Evolutionary conservation across 92 coral and sea anemone species (phyloP).

Genomic region (Hydrozoanthus gracilis): DNA sequence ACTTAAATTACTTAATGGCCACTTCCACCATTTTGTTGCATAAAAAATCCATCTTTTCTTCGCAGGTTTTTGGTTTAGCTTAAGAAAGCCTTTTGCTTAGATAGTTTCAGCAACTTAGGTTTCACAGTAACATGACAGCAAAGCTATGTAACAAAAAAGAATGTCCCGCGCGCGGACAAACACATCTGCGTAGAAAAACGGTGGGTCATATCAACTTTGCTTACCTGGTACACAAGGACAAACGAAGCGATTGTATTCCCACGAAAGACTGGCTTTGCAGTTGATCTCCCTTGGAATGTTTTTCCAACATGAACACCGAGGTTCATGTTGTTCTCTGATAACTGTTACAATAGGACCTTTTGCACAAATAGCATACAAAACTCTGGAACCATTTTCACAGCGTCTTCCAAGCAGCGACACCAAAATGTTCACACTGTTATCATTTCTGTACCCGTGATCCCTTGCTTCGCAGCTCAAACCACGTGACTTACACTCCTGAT

Average conservation of each 20-base stretch:
- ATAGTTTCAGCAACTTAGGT: no score
- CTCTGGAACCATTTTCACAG: background rate
- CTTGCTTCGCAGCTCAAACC: background rate
- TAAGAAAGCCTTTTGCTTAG: no score
- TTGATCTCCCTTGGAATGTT: background rate
- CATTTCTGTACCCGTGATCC: background rate
- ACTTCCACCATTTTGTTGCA: no score
- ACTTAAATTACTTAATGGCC: no score
- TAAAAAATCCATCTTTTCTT: no score
- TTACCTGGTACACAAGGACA: background rate
- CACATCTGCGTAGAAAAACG: no score
- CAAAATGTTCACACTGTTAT: background rate
- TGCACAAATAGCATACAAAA: no score
- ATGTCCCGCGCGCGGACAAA: no score
- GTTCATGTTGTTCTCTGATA: background rate
- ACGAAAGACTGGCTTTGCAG: background rate
- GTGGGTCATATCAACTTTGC: background rate
- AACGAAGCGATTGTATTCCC: background rate
- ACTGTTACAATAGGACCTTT: background rate
- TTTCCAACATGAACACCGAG: background rate
- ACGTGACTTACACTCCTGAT: slow-evolving; percentile 1
- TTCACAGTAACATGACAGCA: no score
- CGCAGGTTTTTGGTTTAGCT: no score
- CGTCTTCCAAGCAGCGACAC: background rate
- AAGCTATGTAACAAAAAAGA: no score